Conservation (phyloP, 2,113 vertebrate genomes). For the Trichechus manatus region DNA sequence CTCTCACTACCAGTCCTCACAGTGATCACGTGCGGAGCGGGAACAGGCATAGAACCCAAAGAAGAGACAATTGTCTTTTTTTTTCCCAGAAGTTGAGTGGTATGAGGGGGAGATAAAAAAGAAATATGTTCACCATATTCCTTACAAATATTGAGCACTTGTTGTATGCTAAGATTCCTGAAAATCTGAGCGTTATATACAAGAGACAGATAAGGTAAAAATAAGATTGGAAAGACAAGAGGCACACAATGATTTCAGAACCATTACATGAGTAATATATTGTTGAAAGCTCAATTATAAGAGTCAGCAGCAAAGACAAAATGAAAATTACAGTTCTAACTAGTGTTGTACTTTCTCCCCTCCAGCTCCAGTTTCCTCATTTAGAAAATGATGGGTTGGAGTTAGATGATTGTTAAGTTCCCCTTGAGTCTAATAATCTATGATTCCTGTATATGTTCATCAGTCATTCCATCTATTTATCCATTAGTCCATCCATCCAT, state of each 20-base stretch:
- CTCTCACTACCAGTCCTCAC: not conserved
- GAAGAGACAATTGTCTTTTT: not conserved
- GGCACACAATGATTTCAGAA: not conserved
- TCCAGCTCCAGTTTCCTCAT: not conserved
- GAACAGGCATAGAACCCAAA: not conserved
- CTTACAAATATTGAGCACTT: not conserved
- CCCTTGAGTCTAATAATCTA: not conserved
- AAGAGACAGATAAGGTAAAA: not conserved
- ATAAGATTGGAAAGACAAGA: not conserved
- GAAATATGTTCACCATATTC: not conserved
- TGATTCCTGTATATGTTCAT: not conserved
- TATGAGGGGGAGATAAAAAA: not conserved
- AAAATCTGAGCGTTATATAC: not conserved
- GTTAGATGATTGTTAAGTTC: not conserved
- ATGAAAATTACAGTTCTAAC: not conserved
- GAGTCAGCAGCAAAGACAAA: slow-evolving; percentile 24
- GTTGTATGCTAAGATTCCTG: not conserved
- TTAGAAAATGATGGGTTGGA: not conserved
- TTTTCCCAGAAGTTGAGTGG: not conserved
- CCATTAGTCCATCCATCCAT: not conserved
- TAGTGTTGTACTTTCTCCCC: not conserved
- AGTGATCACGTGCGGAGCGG: not conserved
- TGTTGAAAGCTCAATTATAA: too few species aligned
- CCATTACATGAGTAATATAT: not conserved
- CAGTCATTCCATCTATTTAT: not conserved